Base-by-base conservation (phyloP, 2,797 vertebrate genomes). In the Channa striata region DNA sequence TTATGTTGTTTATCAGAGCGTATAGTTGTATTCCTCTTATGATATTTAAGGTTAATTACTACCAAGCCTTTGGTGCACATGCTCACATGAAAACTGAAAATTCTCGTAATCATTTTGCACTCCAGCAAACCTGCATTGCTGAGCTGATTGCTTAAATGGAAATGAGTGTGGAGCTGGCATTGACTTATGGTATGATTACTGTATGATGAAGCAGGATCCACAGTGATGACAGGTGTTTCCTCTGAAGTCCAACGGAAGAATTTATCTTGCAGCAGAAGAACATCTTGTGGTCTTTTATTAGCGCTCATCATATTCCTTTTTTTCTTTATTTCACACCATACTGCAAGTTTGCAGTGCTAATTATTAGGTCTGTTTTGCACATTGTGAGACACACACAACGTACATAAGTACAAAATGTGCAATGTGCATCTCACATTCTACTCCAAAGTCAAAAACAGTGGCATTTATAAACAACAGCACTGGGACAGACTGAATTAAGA, bases 1-100 rank as follows among this genome's bases (percentile, higher is more conserved):
- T 93, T 90, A 89, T 87, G 80, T 81, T 92, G 90, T 92, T 91
- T 91, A 91, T 89, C 83, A 81, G 81, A 91, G 85, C 80, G 62
- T 88, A 80, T 77, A 87, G 86, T 85, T 83, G 81, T 84, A 72
- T 91, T 88, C 72, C 82, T 86, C 83, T 82, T 84, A 86, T 89
- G 82, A 88, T 84, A 77, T 84, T 90, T 86, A 78, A 76, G 80
- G 84, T 88, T 91, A 90, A 92, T 92, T 90, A 87, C 84, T 87
- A 54, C 39, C 54, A 85, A 83, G 84, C 74, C 44, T 88, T 87
- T 86, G 84, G 87, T 86, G 86, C 79, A 81, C 75, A 78, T 70
- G 66, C 63, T 79, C 72, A 75, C 78, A 77, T 61, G 73, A 56
- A 84, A 81, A 72, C 59, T 68, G 43, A 76, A 80, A 72, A 80